Conservation (phyloP, 1,140 invertebrate species). For the Antheraea pernyi region DNA sequence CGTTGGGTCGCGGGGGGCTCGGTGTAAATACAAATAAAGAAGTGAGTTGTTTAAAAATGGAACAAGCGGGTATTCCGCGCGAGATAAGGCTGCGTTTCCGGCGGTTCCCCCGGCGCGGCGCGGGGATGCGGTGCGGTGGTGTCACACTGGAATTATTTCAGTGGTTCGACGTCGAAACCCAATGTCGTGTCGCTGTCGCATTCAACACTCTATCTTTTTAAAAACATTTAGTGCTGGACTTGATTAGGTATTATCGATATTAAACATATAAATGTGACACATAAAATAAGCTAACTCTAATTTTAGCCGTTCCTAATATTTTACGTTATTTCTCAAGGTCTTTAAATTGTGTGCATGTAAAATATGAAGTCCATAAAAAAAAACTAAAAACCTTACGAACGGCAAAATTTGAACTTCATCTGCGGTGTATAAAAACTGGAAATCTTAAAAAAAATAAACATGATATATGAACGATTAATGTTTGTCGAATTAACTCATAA, state of each 20-base stretch:
- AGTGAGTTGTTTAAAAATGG: constrained; percentile 77
- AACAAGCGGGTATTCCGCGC: constrained; percentile 71
- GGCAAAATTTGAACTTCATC: no score
- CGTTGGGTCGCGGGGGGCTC: constrained; percentile 26
- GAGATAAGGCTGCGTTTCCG: constrained; percentile 77
- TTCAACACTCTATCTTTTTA: constrained; percentile 75
- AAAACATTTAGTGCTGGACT: constrained; percentile 60
- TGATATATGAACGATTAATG: no score
- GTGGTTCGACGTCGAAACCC: constrained; percentile 65
- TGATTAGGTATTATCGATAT: background rate
- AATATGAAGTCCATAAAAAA: no score
- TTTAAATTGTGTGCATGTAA: no score
- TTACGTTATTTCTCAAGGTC: no score
- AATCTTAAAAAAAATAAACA: no score
- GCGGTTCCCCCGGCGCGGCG: constrained; percentile 42
- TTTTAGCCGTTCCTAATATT: no score
- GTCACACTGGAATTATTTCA: constrained; percentile 69
- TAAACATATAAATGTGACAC: no score
- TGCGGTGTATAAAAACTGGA: no score
- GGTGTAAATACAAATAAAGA: constrained; percentile 69
- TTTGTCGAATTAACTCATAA: no score
- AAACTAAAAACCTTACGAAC: no score
- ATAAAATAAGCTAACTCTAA: no score
- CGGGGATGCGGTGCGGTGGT: constrained; percentile 18
- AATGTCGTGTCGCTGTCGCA: constrained; percentile 67